Evolutionary conservation across 2,113 vertebrate species (phyloP).

Genomic region (Malurus melanocephalus): DNA sequence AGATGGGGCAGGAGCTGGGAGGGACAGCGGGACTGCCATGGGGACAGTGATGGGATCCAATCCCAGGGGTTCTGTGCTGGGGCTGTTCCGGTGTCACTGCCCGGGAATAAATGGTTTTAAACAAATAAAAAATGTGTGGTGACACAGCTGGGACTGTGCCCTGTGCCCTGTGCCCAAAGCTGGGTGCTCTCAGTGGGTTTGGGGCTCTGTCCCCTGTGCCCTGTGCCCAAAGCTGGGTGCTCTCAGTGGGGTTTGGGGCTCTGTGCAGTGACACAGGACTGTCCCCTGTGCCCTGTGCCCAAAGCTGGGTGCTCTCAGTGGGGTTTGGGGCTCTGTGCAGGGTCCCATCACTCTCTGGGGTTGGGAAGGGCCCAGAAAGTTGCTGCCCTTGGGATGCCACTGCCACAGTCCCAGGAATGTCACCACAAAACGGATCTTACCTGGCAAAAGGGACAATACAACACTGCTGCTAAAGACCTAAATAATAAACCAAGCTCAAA

Average conservation of each 20-base stretch:
- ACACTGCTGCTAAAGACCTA: slow-evolving; percentile 19
- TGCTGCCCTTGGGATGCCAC: background rate
- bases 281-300: too few species aligned
- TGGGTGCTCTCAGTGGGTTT: too few species aligned
- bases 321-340: too few species aligned
- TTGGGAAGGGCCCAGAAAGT: background rate
- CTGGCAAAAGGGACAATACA: background rate
- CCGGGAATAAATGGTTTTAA: background rate
- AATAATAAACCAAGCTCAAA: slow-evolving; percentile 31
- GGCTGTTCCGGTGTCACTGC: background rate
- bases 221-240: too few species aligned
- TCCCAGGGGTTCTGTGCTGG: background rate
- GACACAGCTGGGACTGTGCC: background rate
- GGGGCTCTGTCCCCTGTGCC: too few species aligned
- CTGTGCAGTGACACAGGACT: too few species aligned
- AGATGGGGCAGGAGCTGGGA: background rate
- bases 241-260: too few species aligned
- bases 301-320: too few species aligned
- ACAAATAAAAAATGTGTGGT: background rate
- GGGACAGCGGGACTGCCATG: fast-evolving
- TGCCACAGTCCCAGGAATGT: background rate
- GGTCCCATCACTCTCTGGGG: background rate
- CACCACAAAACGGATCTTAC: background rate
- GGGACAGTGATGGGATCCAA: background rate
- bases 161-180: too few species aligned